A percentile compares a stretch with the other conserved stretches of the same genome.
Conservation (phyloP, 2,113 vertebrate species). For the Alethe castanea region DNA sequence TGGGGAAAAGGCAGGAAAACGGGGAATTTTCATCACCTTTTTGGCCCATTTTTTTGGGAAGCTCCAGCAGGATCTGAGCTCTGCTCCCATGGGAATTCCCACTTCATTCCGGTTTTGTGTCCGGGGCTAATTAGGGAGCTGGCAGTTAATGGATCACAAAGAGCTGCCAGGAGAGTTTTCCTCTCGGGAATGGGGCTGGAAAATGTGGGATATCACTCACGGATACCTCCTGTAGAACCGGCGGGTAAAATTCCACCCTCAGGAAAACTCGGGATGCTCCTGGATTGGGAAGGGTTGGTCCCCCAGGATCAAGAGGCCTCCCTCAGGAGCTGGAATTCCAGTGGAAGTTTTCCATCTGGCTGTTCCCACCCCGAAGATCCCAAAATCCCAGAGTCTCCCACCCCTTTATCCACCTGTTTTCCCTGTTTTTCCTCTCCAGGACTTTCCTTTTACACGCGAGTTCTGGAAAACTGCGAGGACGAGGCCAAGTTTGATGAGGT, state of each 20-base stretch:
- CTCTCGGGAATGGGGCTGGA: not conserved
- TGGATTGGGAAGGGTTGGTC: accelerated
- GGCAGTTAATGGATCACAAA: not conserved
- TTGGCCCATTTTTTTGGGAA: not conserved
- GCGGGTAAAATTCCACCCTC: accelerated
- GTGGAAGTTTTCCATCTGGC: not conserved
- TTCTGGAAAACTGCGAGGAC: not conserved
- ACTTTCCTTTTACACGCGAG: not conserved
- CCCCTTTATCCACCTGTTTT: not conserved
- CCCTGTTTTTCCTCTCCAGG: not conserved
- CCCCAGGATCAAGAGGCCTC: not conserved
- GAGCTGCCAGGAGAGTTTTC: not conserved
- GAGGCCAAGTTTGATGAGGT: not conserved
- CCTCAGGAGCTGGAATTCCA: accelerated
- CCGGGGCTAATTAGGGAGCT: not conserved
- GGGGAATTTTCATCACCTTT: not conserved
- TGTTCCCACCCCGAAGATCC: not conserved
- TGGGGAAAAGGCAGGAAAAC: not conserved
- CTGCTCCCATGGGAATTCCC: not conserved
- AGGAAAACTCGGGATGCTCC: not conserved
- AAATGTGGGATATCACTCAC: not conserved
- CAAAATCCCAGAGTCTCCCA: not conserved
- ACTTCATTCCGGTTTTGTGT: accelerated
- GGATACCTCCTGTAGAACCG: not conserved
- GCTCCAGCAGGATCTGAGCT: not conserved